Base-by-base conservation (phyloP, 2,888 invertebrate genomes). In the Theodoxus fluviatilis region DNA sequence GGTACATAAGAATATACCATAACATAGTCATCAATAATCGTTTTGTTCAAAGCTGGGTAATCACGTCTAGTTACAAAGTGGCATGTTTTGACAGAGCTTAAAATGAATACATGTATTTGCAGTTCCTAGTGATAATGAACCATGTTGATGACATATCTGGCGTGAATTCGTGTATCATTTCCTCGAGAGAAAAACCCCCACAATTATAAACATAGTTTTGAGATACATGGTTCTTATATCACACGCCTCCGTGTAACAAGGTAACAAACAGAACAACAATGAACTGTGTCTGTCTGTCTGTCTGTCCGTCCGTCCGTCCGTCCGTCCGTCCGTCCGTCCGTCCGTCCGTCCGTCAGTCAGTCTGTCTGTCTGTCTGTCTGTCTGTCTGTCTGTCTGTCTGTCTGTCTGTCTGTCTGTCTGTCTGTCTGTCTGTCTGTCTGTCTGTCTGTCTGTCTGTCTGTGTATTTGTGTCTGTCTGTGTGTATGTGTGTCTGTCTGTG, bases 351-450 rank as follows among this genome's bases (percentile, higher is more conserved):
- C 25, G 52, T 49, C n/a, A 22, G 52, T 49, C n/a, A 22, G 52
- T 49, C n/a, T 49, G 52, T 49, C n/a, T 49, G 52, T 49, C n/a
- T 49, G 52, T 49, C n/a, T 49, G 52, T 9, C 4, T 9, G 52
- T 49, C n/a, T 49, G 52, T 49, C n/a, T 49, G 52, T 49, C n/a
- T 49, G 52, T 49, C n/a, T 49, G 52, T 49, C n/a, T 49, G 52
- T 49, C n/a, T 49, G 52, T 49, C n/a, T 49, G 52, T 49, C n/a
- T 49, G 52, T 49, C n/a, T 49, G 52, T 49, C n/a, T 49, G 52
- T 49, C n/a, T 49, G 52, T 49, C n/a, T 49, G 52, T 49, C n/a
- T 49, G 52, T 49, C n/a, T 9, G 18, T 9, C n/a, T 49, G 52
- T 49, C n/a, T 18, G 52, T 9, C 4, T 4, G 52, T 49, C n/a